Evolutionary conservation across 2,888 invertebrate species (phyloP), one percentile per base, ranked within the genome.

Genomic region (Anthrax anthrax): DNA sequence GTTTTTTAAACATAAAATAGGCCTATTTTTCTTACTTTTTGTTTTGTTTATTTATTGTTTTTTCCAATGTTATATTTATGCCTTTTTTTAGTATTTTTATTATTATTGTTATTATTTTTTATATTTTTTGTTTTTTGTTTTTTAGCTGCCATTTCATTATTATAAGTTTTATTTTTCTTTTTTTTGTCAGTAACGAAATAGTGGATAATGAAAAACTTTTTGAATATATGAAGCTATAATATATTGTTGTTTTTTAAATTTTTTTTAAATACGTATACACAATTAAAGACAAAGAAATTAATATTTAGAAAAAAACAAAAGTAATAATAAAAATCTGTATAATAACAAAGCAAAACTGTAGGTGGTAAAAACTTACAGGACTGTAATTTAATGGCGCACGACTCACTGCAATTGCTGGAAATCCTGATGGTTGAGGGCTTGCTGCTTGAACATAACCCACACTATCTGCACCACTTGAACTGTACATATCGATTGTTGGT

Each of bases 361-460:
- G 8, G 23, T 6, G 8, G 29, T 32, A 32, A 12, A 12, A 9
- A 78, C 85, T 81, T 75, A 88, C 88, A 78, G 88, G 88, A 77
- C 84, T 88, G 72, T 88, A 88, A 76, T 87, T 88, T 73, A 88
- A 82, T 71, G 88, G 87, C 64, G 89, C 88, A 68, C 88, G 85
- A 77, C 87, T 89, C 65, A 90, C 89, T 60, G 89, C 89, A 70
- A 91, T 89, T 59, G 87, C 84, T 64, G 91, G 90, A 74, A 92
- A 92, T 63, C 89, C 89, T 64, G 91, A 87, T 60, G 94, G 94
- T 72, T 95, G 95, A 61, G 95, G 94, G 73, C 91, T 92, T 60
- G 94, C 90, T 60, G 94, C 92, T 75, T 94, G 94, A 66, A 94
- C 91, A 72, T 94, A 95, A 67, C 91, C 89, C 57, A 87, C 85